Percentiles rank a stretch among this genome's conserved stretches.
Conservation (phyloP, 2,113 vertebrate species). For the Patagioenas fasciata region DNA sequence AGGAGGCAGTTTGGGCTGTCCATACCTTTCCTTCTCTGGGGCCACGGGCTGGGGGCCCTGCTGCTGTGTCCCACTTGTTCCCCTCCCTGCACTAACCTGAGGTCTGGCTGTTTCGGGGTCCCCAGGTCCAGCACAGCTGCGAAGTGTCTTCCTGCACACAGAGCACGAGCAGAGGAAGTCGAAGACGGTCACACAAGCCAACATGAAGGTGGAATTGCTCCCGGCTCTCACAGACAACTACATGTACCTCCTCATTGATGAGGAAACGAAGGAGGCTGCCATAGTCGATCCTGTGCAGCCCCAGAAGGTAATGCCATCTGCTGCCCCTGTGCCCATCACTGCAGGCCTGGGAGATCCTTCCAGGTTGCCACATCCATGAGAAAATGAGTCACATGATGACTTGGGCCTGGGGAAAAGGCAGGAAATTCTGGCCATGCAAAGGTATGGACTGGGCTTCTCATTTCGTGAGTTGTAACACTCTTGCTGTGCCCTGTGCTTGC, state of each 20-base stretch:
- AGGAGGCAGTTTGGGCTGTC: not conserved
- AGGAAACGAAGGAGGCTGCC: conserved; percentile 88
- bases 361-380: not conserved
- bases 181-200: conserved; percentile 68
- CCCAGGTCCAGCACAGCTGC: conserved; percentile 75
- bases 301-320: conserved; percentile 77
- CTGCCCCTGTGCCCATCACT: not conserved
- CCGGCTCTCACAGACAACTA: conserved; percentile 97
- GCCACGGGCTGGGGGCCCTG: not conserved
- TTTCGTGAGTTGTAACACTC: not conserved
- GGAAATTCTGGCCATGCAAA: not conserved
- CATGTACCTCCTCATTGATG: conserved; percentile 96
- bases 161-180: conserved; percentile 70
- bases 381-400: not conserved
- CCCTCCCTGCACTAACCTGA: not conserved
- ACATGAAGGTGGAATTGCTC: conserved; percentile 91
- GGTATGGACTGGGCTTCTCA: not conserved
- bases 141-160: conserved; percentile 55
- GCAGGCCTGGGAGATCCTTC: not conserved
- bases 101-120: not conserved
- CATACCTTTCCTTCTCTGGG: not conserved
- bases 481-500: not conserved
- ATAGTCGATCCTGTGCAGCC: conserved; percentile 94
- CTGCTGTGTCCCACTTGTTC: not conserved
- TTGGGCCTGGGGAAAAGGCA: not conserved